Evolutionary conservation across 2,888 invertebrate species (phyloP).

Genomic region (Drosophila acutilabella): DNA sequence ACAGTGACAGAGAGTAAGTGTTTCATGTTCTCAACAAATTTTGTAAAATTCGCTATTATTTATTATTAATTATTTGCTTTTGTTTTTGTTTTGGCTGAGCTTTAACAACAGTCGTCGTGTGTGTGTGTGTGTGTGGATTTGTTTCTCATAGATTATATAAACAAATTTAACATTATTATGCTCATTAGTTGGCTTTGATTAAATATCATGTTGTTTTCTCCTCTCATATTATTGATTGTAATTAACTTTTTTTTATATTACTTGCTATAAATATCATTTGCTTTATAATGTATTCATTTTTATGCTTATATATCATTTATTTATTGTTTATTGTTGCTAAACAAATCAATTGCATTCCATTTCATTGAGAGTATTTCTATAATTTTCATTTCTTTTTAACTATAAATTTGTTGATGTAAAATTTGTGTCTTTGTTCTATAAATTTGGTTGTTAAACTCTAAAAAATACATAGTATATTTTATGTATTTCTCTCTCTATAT

Average conservation of each 20-base stretch:
- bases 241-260: constrained; percentile 29
- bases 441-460: constrained; percentile 52
- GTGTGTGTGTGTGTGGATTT: constrained; percentile 12
- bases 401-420: constrained; percentile 56
- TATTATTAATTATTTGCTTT: constrained; percentile 4
- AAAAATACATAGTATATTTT: constrained; percentile 47
- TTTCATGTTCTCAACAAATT: constrained; percentile 51
- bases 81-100: constrained; percentile 56
- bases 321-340: constrained; percentile 29
- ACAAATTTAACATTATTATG: constrained; percentile 81
- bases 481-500: constrained; percentile 26
- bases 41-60: constrained; percentile 38
- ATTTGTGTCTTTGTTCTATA: constrained; percentile 49
- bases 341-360: constrained; percentile 39
- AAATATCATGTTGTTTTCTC: constrained; percentile 29
- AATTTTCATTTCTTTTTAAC: constrained; percentile 20
- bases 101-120: constrained; percentile 72
- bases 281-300: constrained; percentile 36
- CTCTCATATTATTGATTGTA: constrained; percentile 46
- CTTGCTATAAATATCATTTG: constrained; percentile 45
- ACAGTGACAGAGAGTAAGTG: constrained; percentile 10
- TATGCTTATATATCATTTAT: constrained; percentile 1
- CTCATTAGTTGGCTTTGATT: constrained; percentile 47
- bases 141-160: constrained; percentile 83
- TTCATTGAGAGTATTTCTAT: neutral